These are phyloP conservation scores for Arothron firmamentum DNA, from an alignment of 2,113 vertebrate genomes.

Conservation along the genomic window DNA sequence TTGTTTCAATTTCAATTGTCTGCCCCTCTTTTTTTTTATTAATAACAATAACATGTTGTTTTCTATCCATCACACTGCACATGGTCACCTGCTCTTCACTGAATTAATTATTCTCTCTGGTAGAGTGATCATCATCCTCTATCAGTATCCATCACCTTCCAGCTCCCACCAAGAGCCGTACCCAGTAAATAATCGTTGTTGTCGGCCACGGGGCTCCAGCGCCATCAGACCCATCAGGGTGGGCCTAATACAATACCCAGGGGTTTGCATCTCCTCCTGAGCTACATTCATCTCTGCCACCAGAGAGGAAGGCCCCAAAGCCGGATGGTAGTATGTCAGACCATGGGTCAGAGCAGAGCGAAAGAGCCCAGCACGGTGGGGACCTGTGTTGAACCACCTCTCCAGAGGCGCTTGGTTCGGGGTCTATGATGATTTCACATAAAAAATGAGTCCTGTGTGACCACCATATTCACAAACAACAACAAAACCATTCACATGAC, in stretches of 20 bases:
- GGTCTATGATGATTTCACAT: slow-evolving; percentile 9
- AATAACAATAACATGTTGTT: slow-evolving; percentile 74
- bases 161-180: slow-evolving; percentile 76
- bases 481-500: not conserved
- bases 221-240: slow-evolving; percentile 58
- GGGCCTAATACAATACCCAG: slow-evolving; percentile 77
- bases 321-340: slow-evolving; percentile 30
- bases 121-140: slow-evolving; percentile 88
- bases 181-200: slow-evolving; percentile 81
- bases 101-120: slow-evolving; percentile 94
- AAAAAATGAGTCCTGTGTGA: slow-evolving; percentile 6
- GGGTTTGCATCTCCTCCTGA: slow-evolving; percentile 62
- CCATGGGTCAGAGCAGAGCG: slow-evolving; percentile 11
- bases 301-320: slow-evolving; percentile 10
- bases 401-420: slow-evolving; percentile 6
- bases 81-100: slow-evolving; percentile 80
- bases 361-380: not conserved
- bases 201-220: slow-evolving; percentile 68
- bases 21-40: slow-evolving; percentile 56
- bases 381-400: slow-evolving; percentile 17
- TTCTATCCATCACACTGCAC: slow-evolving; percentile 76
- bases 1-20: slow-evolving; percentile 8
- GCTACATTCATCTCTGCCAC: slow-evolving; percentile 83
- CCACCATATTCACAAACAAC: slow-evolving; percentile 5
- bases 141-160: slow-evolving; percentile 83